phyloP scores from a whole-genome alignment of 64 coral and sea anemone species.

The Porites australiensis region DNA sequence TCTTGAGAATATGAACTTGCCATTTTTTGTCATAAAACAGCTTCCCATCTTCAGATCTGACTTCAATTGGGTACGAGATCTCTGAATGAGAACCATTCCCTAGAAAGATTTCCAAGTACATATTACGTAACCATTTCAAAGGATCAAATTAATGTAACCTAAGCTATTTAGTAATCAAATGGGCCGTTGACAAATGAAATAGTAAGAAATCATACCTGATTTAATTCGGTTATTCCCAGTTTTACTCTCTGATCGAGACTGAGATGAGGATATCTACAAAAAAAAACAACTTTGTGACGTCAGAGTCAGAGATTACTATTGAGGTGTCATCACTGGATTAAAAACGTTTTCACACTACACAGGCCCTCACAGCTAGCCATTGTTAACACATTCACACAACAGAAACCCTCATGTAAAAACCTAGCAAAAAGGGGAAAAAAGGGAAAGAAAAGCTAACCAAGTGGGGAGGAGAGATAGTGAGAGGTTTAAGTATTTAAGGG shows the following conservation, averaged over 20 bases:
- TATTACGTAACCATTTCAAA: too few species aligned
- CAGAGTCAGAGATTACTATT: neutral
- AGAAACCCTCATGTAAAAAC: too few species aligned
- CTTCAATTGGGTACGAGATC: conserved; percentile 45
- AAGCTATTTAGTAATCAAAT: too few species aligned
- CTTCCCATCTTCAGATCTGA: conserved; percentile 95
- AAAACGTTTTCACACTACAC: neutral
- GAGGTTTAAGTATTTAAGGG: too few species aligned
- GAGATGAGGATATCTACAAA: conserved; percentile 15
- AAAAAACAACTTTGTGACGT: neutral
- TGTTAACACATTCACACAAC: too few species aligned
- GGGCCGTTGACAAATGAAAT: too few species aligned
- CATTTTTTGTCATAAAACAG: conserved; percentile 98
- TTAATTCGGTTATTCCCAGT: conserved; percentile 36
- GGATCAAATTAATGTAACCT: too few species aligned
- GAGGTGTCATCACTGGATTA: too few species aligned
- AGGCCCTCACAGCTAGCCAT: neutral
- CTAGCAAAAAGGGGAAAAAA: too few species aligned
- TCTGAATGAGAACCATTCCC: conserved; percentile 72
- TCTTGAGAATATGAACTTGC: conserved; percentile 38
- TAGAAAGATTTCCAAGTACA: conserved; percentile 5
- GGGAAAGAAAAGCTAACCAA: too few species aligned
- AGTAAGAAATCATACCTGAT: conserved; percentile 4
- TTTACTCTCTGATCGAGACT: conserved; percentile 44
- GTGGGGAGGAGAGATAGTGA: too few species aligned